Evolutionary conservation across 2,888 invertebrate genomes (phyloP).

Genomic region (Eilema depressum): DNA sequence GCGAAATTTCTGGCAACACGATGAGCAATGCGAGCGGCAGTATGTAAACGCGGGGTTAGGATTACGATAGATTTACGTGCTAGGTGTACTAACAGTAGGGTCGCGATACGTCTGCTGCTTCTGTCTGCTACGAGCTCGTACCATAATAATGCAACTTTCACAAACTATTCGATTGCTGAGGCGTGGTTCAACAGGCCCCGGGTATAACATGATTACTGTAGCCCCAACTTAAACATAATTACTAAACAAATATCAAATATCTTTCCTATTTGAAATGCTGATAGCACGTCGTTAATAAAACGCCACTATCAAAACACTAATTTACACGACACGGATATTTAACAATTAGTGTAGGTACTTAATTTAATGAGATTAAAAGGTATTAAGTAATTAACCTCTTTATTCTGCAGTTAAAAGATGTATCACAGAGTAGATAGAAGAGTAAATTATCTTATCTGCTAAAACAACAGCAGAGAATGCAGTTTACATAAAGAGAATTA

Average conservation of each 20-base stretch:
- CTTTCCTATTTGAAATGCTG: conserved; percentile 6
- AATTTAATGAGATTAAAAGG: conserved; percentile 16
- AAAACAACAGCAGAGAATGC: too few species aligned
- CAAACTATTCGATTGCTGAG: neutral
- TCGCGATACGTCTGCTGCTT: too few species aligned
- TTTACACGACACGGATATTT: conserved; percentile 21
- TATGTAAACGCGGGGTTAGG: too few species aligned
- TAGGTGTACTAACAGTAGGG: too few species aligned
- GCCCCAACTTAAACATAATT: neutral
- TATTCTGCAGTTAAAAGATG: neutral
- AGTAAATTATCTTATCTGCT: too few species aligned
- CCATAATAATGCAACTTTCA: neutral
- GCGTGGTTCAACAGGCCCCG: neutral
- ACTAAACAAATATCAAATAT: conserved; percentile 8
- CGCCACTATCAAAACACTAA: conserved; percentile 23
- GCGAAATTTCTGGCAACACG: too few species aligned
- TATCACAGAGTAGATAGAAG: neutral
- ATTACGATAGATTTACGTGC: too few species aligned
- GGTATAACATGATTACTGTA: neutral
- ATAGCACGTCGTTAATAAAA: conserved; percentile 3
- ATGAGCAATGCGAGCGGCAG: too few species aligned
- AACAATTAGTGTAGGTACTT: conserved; percentile 14
- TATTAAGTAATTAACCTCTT: conserved; percentile 19
- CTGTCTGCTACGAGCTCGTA: too few species aligned
- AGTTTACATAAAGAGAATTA: too few species aligned